phyloP scores from a whole-genome alignment of 1,140 invertebrate genomes.

The Druon quercuslanigerum region DNA sequence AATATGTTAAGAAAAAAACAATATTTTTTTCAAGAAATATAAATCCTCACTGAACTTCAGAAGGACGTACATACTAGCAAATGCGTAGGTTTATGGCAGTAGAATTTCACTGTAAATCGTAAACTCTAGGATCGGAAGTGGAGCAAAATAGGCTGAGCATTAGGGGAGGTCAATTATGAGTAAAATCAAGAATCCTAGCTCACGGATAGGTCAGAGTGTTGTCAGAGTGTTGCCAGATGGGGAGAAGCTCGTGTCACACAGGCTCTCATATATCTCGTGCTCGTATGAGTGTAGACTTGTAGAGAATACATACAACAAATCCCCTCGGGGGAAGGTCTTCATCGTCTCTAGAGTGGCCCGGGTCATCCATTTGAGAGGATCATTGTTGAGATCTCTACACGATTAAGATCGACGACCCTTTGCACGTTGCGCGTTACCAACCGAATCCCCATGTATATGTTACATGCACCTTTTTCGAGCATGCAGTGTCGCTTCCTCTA shows the following conservation, averaged over 20 bases:
- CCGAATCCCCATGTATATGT: constrained; percentile 19
- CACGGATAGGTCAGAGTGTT: constrained; percentile 44
- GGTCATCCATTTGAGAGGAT: constrained; percentile 70
- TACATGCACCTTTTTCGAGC: constrained; percentile 27
- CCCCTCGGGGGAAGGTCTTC: constrained; percentile 62
- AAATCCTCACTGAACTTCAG: constrained; percentile 27
- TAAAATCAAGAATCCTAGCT: not conserved
- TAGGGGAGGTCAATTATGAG: not conserved
- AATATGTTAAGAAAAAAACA: no score
- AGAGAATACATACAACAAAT: constrained; percentile 56
- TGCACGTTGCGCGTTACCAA: constrained; percentile 34
- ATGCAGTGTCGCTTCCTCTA: not conserved
- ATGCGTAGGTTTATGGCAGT: no score
- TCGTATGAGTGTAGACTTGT: constrained; percentile 9
- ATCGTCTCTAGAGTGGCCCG: constrained; percentile 60
- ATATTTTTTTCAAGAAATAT: constrained; percentile 27
- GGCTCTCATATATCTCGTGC: constrained; percentile 34
- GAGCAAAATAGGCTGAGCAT: not conserved
- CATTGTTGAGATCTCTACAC: constrained; percentile 64
- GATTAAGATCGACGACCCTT: constrained; percentile 63
- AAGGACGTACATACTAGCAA: no score
- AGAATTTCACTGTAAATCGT: no score
- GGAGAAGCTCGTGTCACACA: constrained; percentile 52
- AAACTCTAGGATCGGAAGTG: no score
- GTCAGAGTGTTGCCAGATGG: constrained; percentile 49